A percentile compares a stretch with the other conserved stretches of the same genome.
Conservation (phyloP, 2,888 invertebrate genomes). For the Brenthis ino region DNA sequence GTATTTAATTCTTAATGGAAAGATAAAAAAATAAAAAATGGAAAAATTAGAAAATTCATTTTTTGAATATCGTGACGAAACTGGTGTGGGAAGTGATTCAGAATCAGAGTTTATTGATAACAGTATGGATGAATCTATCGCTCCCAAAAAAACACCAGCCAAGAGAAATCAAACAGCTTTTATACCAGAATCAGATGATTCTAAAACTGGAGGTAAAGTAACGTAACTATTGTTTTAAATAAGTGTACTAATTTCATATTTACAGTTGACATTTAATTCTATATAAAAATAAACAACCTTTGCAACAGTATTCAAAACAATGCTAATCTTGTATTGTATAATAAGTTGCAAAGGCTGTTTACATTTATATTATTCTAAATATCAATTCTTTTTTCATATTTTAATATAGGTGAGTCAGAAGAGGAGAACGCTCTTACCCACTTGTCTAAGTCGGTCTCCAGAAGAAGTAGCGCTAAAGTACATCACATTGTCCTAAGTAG, state of each 20-base stretch:
- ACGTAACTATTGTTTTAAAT: not conserved
- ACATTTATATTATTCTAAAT: too few species aligned
- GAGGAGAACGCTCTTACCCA: constrained; percentile 40
- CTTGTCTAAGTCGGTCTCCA: constrained; percentile 44
- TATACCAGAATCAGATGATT: constrained; percentile 73
- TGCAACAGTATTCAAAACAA: too few species aligned
- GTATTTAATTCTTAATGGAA: constrained; percentile 14
- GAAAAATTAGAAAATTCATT: constrained; percentile 74
- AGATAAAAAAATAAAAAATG: constrained; percentile 47
- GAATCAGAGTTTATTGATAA: constrained; percentile 68
- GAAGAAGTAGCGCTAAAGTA: constrained; percentile 48
- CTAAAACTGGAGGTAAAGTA: constrained; percentile 55
- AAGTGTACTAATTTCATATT: too few species aligned
- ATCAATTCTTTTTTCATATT: too few species aligned
- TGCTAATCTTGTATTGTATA: too few species aligned
- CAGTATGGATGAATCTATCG: constrained; percentile 58
- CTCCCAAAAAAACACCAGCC: constrained; percentile 51
- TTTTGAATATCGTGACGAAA: constrained; percentile 67
- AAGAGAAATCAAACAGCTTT: constrained; percentile 62
- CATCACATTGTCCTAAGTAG: constrained; percentile 56
- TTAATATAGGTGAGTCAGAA: constrained; percentile 49
- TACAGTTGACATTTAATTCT: too few species aligned
- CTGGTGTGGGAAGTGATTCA: constrained; percentile 55
- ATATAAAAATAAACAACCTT: too few species aligned
- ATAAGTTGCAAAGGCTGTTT: too few species aligned